Base-by-base conservation (phyloP, 2,888 invertebrate genomes). In the Hirtodrosophila histrioides region DNA sequence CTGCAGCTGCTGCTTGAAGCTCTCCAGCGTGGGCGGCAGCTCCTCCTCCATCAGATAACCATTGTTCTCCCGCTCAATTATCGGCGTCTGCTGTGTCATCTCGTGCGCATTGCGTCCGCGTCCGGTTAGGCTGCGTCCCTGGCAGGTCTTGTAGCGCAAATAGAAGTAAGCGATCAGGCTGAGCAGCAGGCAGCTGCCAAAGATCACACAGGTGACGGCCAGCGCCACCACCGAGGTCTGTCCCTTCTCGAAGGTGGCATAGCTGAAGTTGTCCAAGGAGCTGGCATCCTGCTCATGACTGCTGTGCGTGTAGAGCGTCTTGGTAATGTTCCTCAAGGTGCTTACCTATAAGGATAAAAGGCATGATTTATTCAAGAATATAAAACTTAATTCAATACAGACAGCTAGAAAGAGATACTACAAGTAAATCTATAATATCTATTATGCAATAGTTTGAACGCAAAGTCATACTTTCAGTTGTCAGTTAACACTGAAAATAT, bases 41-140 rank as follows among this genome's bases (percentile, higher is more conserved):
- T 95, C 95, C 37, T 95, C 95, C 80, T 96, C 96, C 17, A 94
- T 94, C 17, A 96, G 93, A 78, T 95, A 96, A 0, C 95, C 96
- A 78, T 95, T 94, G 88, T 96, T 96, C 90, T 96, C 96, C 89
- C 93, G 74, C 92, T 96, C 96, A 67, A 95, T 93, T 85, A 96
- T 94, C 0, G 96, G 95, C 61, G 96, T 96, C 87, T 96, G 96
- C 23, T 96, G 90, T 0, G 96, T 95, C 92, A 95, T 91, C 88
- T 95, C 95, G 79, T 95, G 95, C 39, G 93, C 93, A 31, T 93
- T 90, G 41, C 93, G 91, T 6, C 92, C 90, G 37, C 84, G 75
- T 2, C 92, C 90, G 23, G 79, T 69, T 4, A 71, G n/a, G 4
- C 66, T 84, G 40, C 62, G 78, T 12, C 40, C 61, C n/a, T 92